Evolutionary conservation across 2,797 vertebrate species (phyloP).

Genomic region (Nyctalus aviator): DNA sequence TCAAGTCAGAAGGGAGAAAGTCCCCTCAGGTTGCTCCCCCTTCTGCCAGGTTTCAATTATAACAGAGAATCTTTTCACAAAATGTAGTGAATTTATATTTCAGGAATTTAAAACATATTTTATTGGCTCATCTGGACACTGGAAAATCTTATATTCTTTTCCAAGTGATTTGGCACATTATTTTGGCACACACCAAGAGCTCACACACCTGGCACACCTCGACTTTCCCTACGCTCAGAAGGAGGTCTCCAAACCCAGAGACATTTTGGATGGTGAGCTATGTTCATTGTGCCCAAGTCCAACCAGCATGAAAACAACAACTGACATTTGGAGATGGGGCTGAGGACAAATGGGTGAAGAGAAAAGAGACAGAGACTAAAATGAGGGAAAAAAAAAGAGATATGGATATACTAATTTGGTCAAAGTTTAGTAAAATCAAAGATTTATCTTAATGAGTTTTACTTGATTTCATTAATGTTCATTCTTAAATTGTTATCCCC

Average conservation of each 20-base stretch:
- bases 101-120: slow-evolving; percentile 73
- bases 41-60: slow-evolving; percentile 81
- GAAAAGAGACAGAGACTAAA: background rate
- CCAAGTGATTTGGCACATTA: slow-evolving; percentile 79
- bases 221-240: slow-evolving; percentile 35
- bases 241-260: slow-evolving; percentile 50
- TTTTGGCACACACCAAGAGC: slow-evolving; percentile 71
- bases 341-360: background rate
- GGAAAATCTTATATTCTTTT: slow-evolving; percentile 84
- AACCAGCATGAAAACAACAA: slow-evolving; percentile 44
- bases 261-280: slow-evolving; percentile 50
- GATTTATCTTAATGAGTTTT: background rate
- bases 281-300: background rate
- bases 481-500: background rate
- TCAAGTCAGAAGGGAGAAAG: slow-evolving; percentile 79
- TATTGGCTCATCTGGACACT: slow-evolving; percentile 81
- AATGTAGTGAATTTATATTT: slow-evolving; percentile 83
- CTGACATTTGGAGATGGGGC: background rate
- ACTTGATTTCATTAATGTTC: slow-evolving; percentile 16
- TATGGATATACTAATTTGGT: background rate
- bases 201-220: slow-evolving; percentile 72
- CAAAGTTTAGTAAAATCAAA: slow-evolving; percentile 2
- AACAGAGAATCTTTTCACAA: slow-evolving; percentile 87
- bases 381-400: background rate
- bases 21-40: slow-evolving; percentile 67